These are phyloP conservation scores for Diabrotica undecimpunctata DNA, from an alignment of 1,140 invertebrate species.

Conservation along the genomic window DNA sequence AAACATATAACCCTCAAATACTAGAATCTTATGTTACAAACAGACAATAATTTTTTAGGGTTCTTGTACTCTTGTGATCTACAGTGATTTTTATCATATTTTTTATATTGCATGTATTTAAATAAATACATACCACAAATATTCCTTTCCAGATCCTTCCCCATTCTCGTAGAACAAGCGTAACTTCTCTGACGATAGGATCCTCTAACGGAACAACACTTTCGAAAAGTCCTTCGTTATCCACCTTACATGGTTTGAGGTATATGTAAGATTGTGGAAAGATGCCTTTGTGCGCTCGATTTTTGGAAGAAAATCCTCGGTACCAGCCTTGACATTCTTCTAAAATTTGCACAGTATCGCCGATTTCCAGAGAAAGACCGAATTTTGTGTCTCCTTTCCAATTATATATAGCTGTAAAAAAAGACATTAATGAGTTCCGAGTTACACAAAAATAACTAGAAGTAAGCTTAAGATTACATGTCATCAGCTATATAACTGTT, in stretches of 20 bases:
- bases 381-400: slow-evolving; percentile 80
- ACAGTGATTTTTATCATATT: no score
- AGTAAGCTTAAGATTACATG: no score
- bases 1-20: no score
- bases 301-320: slow-evolving; percentile 76
- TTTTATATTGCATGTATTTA: no score
- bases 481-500: no score
- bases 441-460: no score
- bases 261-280: slow-evolving; percentile 77
- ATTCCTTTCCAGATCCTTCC: slow-evolving; percentile 85
- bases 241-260: slow-evolving; percentile 72
- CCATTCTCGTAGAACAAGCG: slow-evolving; percentile 89
- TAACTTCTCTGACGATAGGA: slow-evolving; percentile 85
- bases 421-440: not conserved
- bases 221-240: slow-evolving; percentile 69
- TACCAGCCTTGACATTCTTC: slow-evolving; percentile 90
- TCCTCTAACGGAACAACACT: slow-evolving; percentile 74
- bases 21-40: no score
- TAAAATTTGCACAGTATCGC: slow-evolving; percentile 85
- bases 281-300: slow-evolving; percentile 78
- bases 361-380: slow-evolving; percentile 80
- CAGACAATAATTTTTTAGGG: no score
- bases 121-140: slow-evolving; percentile 68
- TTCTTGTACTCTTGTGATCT: no score
- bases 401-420: slow-evolving; percentile 80